Percentiles rank a stretch among this genome's conserved stretches.
Conservation (phyloP, 2,888 invertebrate species). For the Tipula vernalis region DNA sequence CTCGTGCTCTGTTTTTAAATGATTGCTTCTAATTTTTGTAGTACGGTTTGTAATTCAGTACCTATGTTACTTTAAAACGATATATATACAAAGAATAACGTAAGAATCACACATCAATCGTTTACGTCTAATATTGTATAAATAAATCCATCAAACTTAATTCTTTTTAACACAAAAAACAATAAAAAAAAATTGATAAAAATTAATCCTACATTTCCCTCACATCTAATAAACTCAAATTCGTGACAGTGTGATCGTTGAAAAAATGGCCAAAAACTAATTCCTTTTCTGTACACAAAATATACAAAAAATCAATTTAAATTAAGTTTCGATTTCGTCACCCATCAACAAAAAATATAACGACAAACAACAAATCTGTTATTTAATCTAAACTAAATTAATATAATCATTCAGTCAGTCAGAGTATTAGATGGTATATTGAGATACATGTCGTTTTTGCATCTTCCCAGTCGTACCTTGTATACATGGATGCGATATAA, state of each 20-base stretch:
- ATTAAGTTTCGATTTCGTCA: constrained; percentile 12
- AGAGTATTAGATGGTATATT: neutral
- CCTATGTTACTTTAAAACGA: too few species aligned
- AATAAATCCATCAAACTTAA: too few species aligned
- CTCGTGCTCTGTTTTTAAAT: neutral
- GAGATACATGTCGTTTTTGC: neutral
- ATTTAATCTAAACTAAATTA: constrained; percentile 4
- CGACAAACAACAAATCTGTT: neutral
- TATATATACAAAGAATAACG: too few species aligned
- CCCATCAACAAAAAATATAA: neutral
- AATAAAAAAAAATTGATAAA: neutral
- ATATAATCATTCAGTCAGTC: neutral
- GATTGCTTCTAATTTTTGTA: neutral
- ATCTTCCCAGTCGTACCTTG: neutral
- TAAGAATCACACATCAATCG: too few species aligned
- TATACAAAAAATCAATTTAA: constrained; percentile 6
- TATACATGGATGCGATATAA: neutral
- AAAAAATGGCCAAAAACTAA: neutral
- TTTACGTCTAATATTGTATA: too few species aligned
- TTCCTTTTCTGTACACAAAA: neutral
- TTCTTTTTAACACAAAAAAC: neutral
- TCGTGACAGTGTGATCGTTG: neutral
- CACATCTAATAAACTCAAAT: neutral
- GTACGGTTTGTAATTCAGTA: too few species aligned
- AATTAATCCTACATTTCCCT: neutral